Evolutionary conservation across 2,888 invertebrate species (phyloP), one percentile per base, ranked within the genome.

Genomic region (Heliconius ethilla): DNA sequence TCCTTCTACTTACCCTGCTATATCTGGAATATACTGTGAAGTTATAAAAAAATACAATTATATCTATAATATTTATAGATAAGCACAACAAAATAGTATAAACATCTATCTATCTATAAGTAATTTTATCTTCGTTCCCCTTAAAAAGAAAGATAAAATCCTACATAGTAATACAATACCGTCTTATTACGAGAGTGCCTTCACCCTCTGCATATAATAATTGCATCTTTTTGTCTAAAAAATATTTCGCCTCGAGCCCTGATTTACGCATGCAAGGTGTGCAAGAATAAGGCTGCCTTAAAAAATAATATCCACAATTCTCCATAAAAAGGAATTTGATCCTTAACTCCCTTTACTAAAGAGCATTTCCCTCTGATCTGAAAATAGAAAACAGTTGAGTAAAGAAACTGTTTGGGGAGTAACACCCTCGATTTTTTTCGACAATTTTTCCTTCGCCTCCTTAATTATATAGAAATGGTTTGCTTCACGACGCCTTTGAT

Each of bases 231-330:
- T 94, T 92, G 90, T 89, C 88, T 92, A 89, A 92, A 92, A 92
- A 94, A 91, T 91, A 82, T 82, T 83, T 89, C 87, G 92, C 94
- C 91, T 87, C 88, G 84, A 88, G 93, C 94, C 88, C 92, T 94
- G 95, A 94, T 95, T 95, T 95, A 95, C 94, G 94, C 92, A 91
- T 93, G 91, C 94, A 92, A 93, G 94, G 94, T 94, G 94, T 93
- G 92, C 93, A 93, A 92, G 93, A 94, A 94, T 94, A 93, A 93
- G 86, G 90, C 89, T 89, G 90, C 89, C 90, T 90, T 88, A 90
- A 87, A 90, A 92, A 93, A 93, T 83, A 93, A 91, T 90, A 91
- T 91, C 89, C 89, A 87, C 87, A 87, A 87, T 87, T 85, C 82
- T 37, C 59, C 59, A 45, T 29, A 65, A 83, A 83, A 72, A 75